Base-by-base conservation (phyloP, 1,140 invertebrate species). In the Zaprionus africanus region DNA sequence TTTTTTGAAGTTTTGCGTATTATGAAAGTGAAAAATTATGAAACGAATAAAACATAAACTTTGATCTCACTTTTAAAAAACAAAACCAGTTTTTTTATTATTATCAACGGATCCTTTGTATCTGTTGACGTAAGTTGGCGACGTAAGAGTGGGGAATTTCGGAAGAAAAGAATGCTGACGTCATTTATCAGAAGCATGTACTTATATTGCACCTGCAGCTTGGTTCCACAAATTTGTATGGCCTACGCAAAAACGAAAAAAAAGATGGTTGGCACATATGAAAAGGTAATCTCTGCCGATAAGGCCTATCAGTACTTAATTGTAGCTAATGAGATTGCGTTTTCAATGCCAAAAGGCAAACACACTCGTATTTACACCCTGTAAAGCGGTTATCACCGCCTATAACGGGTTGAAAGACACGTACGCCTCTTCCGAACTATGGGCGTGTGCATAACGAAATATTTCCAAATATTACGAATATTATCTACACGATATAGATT, bases 31-130 rank as follows among this genome's bases (percentile, higher is more conserved):
- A 84, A 88, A 46, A 70, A 90, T 77, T 69, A 73, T 82, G 61
- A 82, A 87, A 76, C 76, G 49, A 74, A 83, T 78, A 88, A 88
- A 83, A 87, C 79, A 85, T 82, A 78, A 88, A 88, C 83, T 90
- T 90, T 88, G 85, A 88, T 88, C 85, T 88, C 85, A 88, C 78
- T 83, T 90, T 66, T 56, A 67, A 79, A 80, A 79, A 57, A 73
- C 60, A 43, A 19, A 26, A 34, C 15, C 15, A 41, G 15, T 6
- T 41, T n/a, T n/a, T 41, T 41, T 13, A 15, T 41, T 7, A 41
- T 41, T n/a, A n/a, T n/a, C 38, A 15, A 41, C 15, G 2, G 5
- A 41, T n/a, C 7, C 22, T 22, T 22, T 22, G 22, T 22, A 22
- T 22, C 22, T 2, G 38, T 43, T 17, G 53, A 56, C 46, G 46